phyloP scores from a whole-genome alignment of 2,888 invertebrate genomes.

The Cheilosia scutellata region DNA sequence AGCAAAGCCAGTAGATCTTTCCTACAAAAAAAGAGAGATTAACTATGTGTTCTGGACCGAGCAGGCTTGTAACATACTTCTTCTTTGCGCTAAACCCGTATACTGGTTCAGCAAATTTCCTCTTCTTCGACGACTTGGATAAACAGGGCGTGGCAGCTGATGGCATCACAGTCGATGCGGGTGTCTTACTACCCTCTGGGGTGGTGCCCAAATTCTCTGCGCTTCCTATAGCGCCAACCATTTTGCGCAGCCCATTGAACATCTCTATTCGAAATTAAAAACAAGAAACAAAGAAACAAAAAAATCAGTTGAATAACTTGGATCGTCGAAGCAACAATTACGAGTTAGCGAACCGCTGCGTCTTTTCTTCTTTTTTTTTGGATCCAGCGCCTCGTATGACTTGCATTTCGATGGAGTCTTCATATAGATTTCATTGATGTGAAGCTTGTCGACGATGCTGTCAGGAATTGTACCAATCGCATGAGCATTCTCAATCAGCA shows the following conservation, averaged over 20 bases:
- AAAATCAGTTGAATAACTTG: slow-evolving; percentile 68
- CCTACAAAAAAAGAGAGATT: slow-evolving; percentile 84
- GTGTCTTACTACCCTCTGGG: slow-evolving; percentile 82
- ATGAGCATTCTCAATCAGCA: slow-evolving; percentile 91
- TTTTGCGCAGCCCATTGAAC: slow-evolving; percentile 91
- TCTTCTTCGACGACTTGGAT: slow-evolving; percentile 87
- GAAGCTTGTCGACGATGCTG: slow-evolving; percentile 84
- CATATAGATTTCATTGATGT: slow-evolving; percentile 72
- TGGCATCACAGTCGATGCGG: slow-evolving; percentile 78
- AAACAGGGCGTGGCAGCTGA: slow-evolving; percentile 85
- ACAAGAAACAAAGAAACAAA: slow-evolving; percentile 66
- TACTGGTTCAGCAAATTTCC: slow-evolving; percentile 86
- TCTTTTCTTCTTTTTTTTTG: slow-evolving; percentile 90
- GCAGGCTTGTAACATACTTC: slow-evolving; percentile 84
- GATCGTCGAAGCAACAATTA: slow-evolving; percentile 82
- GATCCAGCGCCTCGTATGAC: slow-evolving; percentile 79
- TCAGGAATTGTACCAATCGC: slow-evolving; percentile 90
- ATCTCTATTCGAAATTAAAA: slow-evolving; percentile 86
- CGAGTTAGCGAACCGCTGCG: slow-evolving; percentile 94
- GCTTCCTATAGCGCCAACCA: slow-evolving; percentile 88
- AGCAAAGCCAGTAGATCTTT: slow-evolving; percentile 87
- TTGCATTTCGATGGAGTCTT: slow-evolving; percentile 66
- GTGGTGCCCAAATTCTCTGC: slow-evolving; percentile 85
- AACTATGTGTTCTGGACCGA: background rate
- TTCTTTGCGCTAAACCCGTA: slow-evolving; percentile 88